Percentiles rank a stretch among this genome's conserved stretches.
Conservation (phyloP, 2,797 vertebrate genomes). For the Sebastes ruberrimus region DNA sequence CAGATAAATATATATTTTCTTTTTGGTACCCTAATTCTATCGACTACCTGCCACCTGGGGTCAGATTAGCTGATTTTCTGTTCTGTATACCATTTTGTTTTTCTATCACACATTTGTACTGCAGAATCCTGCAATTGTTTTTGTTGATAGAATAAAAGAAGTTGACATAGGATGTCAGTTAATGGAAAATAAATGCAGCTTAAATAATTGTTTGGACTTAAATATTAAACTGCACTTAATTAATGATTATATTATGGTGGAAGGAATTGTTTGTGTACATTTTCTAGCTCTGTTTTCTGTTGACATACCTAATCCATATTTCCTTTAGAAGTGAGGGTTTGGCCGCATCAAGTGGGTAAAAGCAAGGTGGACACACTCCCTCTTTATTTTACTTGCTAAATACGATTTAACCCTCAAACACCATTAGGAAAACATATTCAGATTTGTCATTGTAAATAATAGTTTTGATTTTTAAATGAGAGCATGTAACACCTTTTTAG, state of each 20-base stretch:
- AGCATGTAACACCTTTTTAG: constrained; percentile 79
- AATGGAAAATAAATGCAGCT: constrained; percentile 13
- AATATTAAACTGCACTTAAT: constrained; percentile 31
- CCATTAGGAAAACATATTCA: constrained; percentile 77
- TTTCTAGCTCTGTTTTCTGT: constrained; percentile 33
- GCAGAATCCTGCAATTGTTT: constrained; percentile 18
- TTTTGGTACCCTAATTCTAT: constrained; percentile 30
- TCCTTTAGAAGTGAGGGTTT: constrained; percentile 47
- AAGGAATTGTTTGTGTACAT: constrained; percentile 31
- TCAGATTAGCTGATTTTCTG: background rate
- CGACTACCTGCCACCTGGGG: constrained; percentile 2
- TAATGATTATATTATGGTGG: constrained; percentile 28
- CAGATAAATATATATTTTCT: constrained; percentile 26
- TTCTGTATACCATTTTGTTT: constrained; percentile 13
- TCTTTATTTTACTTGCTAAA: constrained; percentile 54
- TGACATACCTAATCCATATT: constrained; percentile 49
- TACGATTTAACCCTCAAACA: constrained; percentile 58
- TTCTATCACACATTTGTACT: constrained; percentile 31
- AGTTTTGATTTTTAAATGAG: constrained; percentile 78
- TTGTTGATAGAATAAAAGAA: background rate
- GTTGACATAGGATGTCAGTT: background rate
- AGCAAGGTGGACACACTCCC: background rate
- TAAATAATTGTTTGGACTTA: constrained; percentile 9
- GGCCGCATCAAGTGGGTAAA: constrained; percentile 37
- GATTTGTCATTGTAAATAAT: constrained; percentile 81